phyloP scores from a whole-genome alignment of 2,797 vertebrate species.

The Tangara arthus region DNA sequence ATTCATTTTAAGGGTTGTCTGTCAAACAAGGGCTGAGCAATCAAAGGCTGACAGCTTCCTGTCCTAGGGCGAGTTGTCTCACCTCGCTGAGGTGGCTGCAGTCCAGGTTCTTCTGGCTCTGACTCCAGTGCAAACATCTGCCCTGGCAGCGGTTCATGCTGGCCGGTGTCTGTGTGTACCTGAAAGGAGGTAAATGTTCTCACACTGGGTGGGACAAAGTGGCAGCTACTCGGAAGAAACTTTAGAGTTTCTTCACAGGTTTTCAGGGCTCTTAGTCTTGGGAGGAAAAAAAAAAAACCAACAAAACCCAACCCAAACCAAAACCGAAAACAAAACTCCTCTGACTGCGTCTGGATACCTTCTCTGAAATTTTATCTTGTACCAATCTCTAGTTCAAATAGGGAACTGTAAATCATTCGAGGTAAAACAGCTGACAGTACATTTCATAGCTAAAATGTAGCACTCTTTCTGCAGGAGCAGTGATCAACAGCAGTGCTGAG shows the following conservation, averaged over 20 bases:
- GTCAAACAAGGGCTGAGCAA: neutral
- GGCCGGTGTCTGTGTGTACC: neutral
- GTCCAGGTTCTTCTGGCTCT: neutral
- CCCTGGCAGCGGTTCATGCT: neutral
- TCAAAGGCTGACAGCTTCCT: neutral
- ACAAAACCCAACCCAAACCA: neutral
- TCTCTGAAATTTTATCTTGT: neutral
- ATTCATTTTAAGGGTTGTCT: neutral
- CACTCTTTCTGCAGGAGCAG: neutral
- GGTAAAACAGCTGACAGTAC: neutral
- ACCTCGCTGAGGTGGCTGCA: neutral
- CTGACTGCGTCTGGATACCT: neutral
- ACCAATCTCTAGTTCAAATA: neutral
- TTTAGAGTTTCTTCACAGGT: neutral
- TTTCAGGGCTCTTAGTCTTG: neutral
- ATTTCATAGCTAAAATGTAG: neutral
- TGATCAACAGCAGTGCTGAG: neutral
- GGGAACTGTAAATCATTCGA: neutral
- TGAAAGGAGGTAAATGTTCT: neutral
- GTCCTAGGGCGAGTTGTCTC: neutral
- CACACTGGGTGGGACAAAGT: neutral
- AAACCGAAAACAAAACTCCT: neutral
- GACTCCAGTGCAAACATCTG: neutral
- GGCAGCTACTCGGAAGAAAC: neutral
- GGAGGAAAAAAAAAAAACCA: neutral